Conservation (phyloP, 1,140 invertebrate genomes). For the Aphidius ervi region DNA sequence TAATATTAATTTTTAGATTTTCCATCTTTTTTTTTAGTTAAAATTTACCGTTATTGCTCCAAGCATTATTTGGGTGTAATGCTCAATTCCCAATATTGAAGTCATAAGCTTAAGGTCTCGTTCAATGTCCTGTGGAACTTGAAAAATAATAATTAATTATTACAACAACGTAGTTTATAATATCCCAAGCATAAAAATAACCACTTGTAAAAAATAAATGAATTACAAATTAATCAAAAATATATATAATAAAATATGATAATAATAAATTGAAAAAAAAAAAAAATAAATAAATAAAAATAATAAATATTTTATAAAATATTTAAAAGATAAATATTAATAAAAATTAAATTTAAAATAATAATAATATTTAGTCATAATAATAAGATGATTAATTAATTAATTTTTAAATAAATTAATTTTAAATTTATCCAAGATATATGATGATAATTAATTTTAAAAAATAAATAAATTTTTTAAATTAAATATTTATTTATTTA, state of each 20-base stretch:
- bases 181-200: not conserved
- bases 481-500: too few species aligned
- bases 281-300: constrained; percentile 1
- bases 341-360: too few species aligned
- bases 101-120: constrained; percentile 49
- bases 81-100: constrained; percentile 48
- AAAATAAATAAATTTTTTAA: too few species aligned
- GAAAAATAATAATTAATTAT: constrained; percentile 12
- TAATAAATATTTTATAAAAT: constrained; percentile 15
- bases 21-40: not conserved
- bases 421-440: too few species aligned
- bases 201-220: not conserved
- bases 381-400: too few species aligned
- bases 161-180: constrained; percentile 12
- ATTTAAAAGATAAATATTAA: not conserved
- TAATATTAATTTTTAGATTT: not conserved
- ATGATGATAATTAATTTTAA: too few species aligned
- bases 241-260: not conserved
- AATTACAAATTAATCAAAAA: constrained; percentile 7
- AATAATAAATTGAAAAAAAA: constrained; percentile 13
- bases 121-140: constrained; percentile 39
- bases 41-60: constrained; percentile 43
- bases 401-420: too few species aligned
- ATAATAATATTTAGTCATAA: too few species aligned
- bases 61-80: constrained; percentile 46